phyloP scores from a whole-genome alignment of 2,888 invertebrate species.

The Epinotia bilunana region DNA sequence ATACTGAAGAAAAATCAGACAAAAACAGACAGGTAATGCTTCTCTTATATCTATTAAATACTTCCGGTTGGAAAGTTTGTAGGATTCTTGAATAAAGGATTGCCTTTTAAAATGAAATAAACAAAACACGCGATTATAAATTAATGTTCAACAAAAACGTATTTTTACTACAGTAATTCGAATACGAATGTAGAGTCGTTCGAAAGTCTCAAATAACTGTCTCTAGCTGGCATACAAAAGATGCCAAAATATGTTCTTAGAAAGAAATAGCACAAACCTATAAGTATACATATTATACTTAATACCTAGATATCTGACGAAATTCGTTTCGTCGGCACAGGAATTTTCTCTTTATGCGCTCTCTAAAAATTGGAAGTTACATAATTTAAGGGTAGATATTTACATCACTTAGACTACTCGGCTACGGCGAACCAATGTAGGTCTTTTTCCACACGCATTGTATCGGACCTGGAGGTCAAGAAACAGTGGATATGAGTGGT shows the following conservation, averaged over 20 bases:
- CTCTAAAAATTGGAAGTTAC: constrained; percentile 69
- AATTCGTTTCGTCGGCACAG: constrained; percentile 23
- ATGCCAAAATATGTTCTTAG: not conserved
- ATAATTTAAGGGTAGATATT: constrained; percentile 64
- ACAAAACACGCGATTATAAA: too few relatives aligned
- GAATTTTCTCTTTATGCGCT: constrained; percentile 61
- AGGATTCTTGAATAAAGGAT: too few relatives aligned
- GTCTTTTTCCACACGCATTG: not conserved
- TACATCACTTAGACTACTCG: not conserved
- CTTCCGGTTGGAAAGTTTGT: too few relatives aligned
- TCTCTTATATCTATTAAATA: too few relatives aligned
- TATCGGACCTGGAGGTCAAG: not conserved
- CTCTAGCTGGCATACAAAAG: not conserved
- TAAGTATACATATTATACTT: not conserved
- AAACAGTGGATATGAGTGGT: not conserved
- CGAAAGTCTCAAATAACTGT: not conserved
- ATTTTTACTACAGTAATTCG: not conserved
- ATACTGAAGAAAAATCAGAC: too few relatives aligned
- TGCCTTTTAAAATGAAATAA: too few relatives aligned
- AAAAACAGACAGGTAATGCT: too few relatives aligned
- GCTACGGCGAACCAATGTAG: not conserved
- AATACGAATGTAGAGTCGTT: not conserved
- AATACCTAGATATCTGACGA: too few relatives aligned
- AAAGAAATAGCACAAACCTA: not conserved
- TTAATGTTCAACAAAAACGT: too few relatives aligned